These are phyloP conservation scores for Entomobrya multifasciata DNA, from an alignment of 2,888 invertebrate species.

Conservation along the genomic window DNA sequence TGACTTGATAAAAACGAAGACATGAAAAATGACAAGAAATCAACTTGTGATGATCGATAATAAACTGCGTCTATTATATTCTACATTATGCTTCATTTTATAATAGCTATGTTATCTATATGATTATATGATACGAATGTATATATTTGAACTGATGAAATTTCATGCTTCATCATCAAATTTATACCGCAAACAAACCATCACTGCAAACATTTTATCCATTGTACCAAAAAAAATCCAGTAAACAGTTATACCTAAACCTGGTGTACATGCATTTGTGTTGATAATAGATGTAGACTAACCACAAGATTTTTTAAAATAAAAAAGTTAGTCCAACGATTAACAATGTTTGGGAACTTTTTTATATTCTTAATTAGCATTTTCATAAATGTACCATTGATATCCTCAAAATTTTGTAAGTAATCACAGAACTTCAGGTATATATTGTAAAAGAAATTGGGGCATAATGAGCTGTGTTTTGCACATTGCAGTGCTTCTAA, in stretches of 20 bases:
- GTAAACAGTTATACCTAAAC: background rate
- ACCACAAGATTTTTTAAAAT: background rate
- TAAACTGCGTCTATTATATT: too few species aligned
- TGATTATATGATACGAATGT: too few species aligned
- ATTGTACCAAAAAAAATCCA: too few species aligned
- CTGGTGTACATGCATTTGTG: background rate
- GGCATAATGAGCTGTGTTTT: background rate
- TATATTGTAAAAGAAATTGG: background rate
- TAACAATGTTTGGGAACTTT: background rate
- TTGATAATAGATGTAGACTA: background rate
- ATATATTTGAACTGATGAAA: too few species aligned
- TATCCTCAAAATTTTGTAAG: conserved; percentile 60
- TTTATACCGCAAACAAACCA: too few species aligned
- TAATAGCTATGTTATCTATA: too few species aligned
- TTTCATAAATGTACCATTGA: background rate
- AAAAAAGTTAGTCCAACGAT: too few species aligned
- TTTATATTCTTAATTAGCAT: background rate
- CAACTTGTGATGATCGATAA: conserved; percentile 27
- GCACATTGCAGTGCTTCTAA: conserved; percentile 66
- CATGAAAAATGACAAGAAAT: conserved; percentile 43
- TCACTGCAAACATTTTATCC: too few species aligned
- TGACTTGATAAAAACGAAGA: background rate
- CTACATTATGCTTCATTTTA: too few species aligned
- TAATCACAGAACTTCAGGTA: too few species aligned
- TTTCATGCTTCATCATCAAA: too few species aligned